Evolutionary conservation across 2,888 invertebrate genomes (phyloP).

Genomic region (Peribatodes rhomboidaria): DNA sequence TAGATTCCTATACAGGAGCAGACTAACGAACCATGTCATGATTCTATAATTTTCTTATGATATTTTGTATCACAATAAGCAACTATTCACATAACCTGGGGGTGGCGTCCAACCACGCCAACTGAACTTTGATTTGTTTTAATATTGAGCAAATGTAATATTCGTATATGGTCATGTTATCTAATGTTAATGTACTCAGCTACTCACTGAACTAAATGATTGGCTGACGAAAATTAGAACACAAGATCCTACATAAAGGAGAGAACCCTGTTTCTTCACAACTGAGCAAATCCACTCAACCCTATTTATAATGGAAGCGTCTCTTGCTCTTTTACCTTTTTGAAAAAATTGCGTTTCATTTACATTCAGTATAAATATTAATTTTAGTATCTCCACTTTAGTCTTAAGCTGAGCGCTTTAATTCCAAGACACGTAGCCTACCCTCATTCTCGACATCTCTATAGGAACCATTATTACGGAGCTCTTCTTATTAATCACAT

Average conservation of each 20-base stretch:
- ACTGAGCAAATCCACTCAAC: not conserved
- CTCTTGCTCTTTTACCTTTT: not conserved
- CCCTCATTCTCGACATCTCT: constrained; percentile 42
- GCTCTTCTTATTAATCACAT: constrained; percentile 73
- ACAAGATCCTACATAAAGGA: not conserved
- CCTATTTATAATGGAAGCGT: constrained; percentile 10
- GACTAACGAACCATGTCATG: too few species aligned
- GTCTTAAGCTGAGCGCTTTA: constrained; percentile 28
- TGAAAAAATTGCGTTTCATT: constrained; percentile 14
- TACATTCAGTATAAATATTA: constrained; percentile 22
- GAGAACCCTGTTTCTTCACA: not conserved
- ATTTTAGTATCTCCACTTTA: constrained; percentile 29
- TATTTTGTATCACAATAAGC: too few species aligned
- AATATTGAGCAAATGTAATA: too few species aligned
- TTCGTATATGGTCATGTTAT: too few species aligned
- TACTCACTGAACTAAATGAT: too few species aligned
- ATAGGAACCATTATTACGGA: constrained; percentile 40
- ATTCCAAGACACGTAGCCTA: constrained; percentile 39
- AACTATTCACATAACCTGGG: too few species aligned
- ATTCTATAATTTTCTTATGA: too few species aligned
- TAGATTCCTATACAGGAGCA: too few species aligned
- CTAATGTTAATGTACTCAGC: too few species aligned
- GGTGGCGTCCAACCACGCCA: too few species aligned
- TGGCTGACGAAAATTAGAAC: too few species aligned
- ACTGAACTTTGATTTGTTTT: too few species aligned